phyloP scores from a whole-genome alignment of 1,140 invertebrate genomes.

The Vollenhovia emeryi region DNA sequence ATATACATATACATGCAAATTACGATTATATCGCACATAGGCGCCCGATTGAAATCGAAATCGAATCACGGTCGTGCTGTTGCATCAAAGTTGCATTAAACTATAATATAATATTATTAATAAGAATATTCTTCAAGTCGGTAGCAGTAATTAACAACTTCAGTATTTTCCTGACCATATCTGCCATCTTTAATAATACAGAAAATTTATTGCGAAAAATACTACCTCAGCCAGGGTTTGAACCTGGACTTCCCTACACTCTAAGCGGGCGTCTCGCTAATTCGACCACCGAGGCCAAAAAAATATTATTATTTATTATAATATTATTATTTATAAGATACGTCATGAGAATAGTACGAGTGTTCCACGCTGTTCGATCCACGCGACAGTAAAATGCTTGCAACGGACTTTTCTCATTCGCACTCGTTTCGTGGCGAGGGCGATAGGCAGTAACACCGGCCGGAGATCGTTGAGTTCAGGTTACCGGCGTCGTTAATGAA shows the following conservation, averaged over 20 bases:
- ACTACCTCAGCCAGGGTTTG: too few relatives aligned
- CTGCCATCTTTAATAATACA: too few relatives aligned
- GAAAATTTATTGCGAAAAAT: too few relatives aligned
- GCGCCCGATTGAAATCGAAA: background rate
- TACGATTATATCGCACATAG: background rate
- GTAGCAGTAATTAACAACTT: too few relatives aligned
- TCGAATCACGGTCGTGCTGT: background rate
- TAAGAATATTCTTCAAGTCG: too few relatives aligned
- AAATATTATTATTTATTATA: too few relatives aligned
- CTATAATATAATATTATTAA: too few relatives aligned
- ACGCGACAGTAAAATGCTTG: background rate
- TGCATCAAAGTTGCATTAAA: background rate
- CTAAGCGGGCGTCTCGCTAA: too few relatives aligned
- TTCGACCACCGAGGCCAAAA: too few relatives aligned
- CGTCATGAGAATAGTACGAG: background rate
- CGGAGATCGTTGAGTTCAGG: conserved; percentile 61
- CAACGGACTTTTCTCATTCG: background rate
- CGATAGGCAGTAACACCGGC: conserved; percentile 25
- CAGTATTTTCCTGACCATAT: too few relatives aligned
- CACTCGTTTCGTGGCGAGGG: background rate
- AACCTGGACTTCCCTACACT: too few relatives aligned
- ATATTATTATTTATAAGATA: background rate
- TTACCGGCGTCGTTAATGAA: conserved; percentile 76
- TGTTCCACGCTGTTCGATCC: background rate
- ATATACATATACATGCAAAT: background rate